phyloP scores from a whole-genome alignment of 2,113 vertebrate species.

The Nothobranchius kuhntae region DNA sequence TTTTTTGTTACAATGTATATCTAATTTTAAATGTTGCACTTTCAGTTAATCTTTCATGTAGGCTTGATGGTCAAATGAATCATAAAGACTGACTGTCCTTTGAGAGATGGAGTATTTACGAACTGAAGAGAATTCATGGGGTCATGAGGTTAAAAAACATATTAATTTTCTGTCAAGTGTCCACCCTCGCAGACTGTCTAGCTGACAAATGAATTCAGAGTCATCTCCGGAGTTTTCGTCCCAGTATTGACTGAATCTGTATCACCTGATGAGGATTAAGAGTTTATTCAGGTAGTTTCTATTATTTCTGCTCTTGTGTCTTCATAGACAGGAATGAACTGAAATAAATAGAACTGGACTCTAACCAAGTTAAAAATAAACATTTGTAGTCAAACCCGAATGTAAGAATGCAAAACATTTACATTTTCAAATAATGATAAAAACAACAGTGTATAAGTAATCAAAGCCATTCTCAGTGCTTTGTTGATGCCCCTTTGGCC shows the following conservation, averaged over 20 bases:
- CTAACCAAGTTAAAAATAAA: too few species aligned
- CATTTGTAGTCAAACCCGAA: too few species aligned
- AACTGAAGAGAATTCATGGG: constrained; percentile 30
- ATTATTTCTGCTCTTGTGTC: background rate
- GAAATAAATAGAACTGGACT: too few species aligned
- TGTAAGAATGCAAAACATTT: too few species aligned
- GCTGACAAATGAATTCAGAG: constrained; percentile 1
- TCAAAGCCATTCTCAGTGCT: too few species aligned
- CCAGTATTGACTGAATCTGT: constrained; percentile 25
- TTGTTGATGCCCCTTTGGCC: too few species aligned
- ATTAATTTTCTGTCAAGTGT: constrained; percentile 3
- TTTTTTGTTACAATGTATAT: background rate
- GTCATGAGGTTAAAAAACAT: constrained; percentile 4
- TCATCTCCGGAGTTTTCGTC: constrained; percentile 3
- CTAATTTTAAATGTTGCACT: background rate
- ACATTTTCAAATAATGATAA: too few species aligned
- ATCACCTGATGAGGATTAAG: constrained; percentile 23
- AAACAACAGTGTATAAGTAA: too few species aligned
- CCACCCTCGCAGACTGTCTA: background rate
- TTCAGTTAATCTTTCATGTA: too few species aligned
- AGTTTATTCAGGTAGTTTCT: constrained; percentile 28
- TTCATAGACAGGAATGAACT: too few species aligned
- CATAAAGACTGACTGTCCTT: background rate
- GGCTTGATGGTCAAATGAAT: background rate
- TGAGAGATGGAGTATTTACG: constrained; percentile 14